Base-by-base conservation (phyloP, 1,140 invertebrate genomes). In the Elysia chlorotica region DNA sequence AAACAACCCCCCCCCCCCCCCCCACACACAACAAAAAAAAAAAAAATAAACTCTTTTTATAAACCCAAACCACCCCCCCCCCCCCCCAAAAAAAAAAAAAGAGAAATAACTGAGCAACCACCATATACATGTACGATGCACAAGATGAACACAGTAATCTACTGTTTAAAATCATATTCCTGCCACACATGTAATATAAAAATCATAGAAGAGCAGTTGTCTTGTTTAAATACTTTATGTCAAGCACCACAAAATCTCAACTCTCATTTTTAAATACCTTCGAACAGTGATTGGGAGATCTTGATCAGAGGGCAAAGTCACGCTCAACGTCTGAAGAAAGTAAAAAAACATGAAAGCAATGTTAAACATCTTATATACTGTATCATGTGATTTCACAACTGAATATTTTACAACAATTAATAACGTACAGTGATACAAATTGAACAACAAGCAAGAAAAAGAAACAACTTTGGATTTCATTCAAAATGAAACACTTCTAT, bases 261-360 rank as follows among this genome's bases (percentile, higher is more conserved):
- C 23, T 23, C 19, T 23, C 25, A 25, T 10, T 59, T 5, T 41
- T 23, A 17, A 17, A 35, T 74, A 85, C 83, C 82, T 83, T 74
- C 77, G 59, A 4, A 85, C 82, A 36, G 81, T 84, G 59, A 78
- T 81, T 41, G 83, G 83, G n/a, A 85, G 66, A 65, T 82, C 76
- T 70, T 85, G 80, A 36, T 85, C 78, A 14, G 66, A 25, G 53
- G 82, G 79, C 3, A 83, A n/a, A 54, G 28, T 67, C 28, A 81
- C 48, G 10, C 30, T 56, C 71, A 85, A 71, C 65, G 78, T 74
- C 83, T 83, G 19, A 79, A 79, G 36, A 63, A 57, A 66, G 73
- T 30, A 61, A 65, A 53, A 25, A 67, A 25, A n/a, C n/a, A n/a
- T n/a, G n/a, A n/a, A n/a, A n/a, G n/a, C n/a, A n/a, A n/a, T n/a